Conservation (phyloP, 2,797 vertebrate genomes). For the Phrynocephalus guinanensis region DNA sequence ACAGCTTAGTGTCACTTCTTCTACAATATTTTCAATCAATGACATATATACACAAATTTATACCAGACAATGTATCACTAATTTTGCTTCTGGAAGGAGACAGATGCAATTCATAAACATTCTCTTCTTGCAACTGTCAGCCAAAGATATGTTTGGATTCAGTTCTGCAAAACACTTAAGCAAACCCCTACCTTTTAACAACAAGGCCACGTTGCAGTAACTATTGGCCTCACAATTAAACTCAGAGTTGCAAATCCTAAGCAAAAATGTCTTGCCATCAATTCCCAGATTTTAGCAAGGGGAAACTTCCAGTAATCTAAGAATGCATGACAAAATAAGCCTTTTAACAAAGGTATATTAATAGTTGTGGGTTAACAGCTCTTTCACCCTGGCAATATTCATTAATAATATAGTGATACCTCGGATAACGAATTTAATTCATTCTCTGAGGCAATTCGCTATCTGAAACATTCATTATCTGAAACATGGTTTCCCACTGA, state of each 20-base stretch:
- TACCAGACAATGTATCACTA: background rate
- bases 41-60: background rate
- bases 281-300: no score
- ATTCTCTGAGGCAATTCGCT: no score
- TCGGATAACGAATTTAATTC: no score
- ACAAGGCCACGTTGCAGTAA: background rate
- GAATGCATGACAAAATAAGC: no score
- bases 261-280: no score
- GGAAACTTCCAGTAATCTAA: no score
- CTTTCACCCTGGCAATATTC: no score
- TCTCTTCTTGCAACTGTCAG: background rate
- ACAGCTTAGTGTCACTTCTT: rapidly evolving
- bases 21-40: background rate
- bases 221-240: background rate
- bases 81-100: background rate
- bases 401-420: no score
- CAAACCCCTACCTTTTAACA: background rate
- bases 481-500: no score
- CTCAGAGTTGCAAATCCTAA: background rate
- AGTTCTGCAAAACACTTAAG: background rate
- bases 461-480: no score
- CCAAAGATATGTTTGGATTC: background rate
- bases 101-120: background rate
- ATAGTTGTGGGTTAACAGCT: no score
- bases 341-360: no score